Evolutionary conservation across 2,888 invertebrate genomes (phyloP).

Genomic region (Incurvaria masculella): DNA sequence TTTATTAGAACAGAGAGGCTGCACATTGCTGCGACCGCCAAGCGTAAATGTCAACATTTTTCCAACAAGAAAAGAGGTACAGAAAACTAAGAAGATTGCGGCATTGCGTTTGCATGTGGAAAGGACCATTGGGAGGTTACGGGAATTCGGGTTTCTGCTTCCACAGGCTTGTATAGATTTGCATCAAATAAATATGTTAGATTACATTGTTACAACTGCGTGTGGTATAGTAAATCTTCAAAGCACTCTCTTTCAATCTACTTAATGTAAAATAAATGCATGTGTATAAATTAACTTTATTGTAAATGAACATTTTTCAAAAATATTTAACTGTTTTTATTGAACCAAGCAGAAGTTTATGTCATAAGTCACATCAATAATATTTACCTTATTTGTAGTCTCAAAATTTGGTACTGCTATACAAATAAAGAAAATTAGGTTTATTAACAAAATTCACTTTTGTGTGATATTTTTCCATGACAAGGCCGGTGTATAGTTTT

Average conservation of each 20-base stretch:
- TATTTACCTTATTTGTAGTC: neutral
- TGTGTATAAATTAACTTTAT: constrained; percentile 3
- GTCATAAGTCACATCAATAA: neutral
- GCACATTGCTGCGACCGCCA: constrained; percentile 12
- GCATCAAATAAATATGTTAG: neutral
- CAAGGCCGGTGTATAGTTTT: neutral
- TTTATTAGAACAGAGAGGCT: constrained; percentile 7
- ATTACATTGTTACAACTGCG: constrained; percentile 4
- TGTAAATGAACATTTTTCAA: constrained; percentile 4
- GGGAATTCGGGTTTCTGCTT: neutral
- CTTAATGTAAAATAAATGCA: constrained; percentile 2
- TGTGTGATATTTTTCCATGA: neutral
- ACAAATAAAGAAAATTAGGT: neutral
- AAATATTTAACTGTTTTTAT: neutral
- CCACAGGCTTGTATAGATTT: neutral
- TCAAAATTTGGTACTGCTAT: too few relatives aligned
- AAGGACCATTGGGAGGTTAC: neutral
- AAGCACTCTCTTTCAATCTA: constrained; percentile 1
- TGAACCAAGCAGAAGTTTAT: neutral
- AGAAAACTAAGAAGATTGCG: constrained; percentile 11
- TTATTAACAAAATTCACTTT: neutral
- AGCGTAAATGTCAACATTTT: constrained; percentile 5
- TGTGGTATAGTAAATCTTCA: constrained; percentile 7
- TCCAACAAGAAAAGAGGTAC: constrained; percentile 7
- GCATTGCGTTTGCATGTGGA: constrained; percentile 8